Base-by-base conservation (phyloP, 2,888 invertebrate genomes). In the Crepidodera aurea region DNA sequence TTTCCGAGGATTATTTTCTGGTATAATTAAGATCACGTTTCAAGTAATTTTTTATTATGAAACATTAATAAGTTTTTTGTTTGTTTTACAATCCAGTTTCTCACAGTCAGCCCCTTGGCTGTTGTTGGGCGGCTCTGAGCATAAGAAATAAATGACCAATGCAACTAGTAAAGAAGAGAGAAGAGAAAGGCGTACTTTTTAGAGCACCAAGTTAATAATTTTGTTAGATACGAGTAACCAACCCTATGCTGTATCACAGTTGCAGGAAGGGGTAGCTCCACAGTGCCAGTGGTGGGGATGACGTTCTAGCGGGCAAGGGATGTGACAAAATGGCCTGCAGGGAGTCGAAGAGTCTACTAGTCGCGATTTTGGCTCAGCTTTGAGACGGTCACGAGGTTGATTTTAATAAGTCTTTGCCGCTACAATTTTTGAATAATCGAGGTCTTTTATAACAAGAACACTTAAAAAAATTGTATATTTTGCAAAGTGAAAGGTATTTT, bases 321-420 rank as follows among this genome's bases (percentile, higher is more conserved):
- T 78, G 80, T 82, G 82, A 87, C 87, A 87, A 87, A 87, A 87
- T 87, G 87, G 86, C 86, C 81, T 82, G 81, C 82, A 82, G 74
- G 72, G 77, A 77, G 77, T 78, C 78, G 82, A 73, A 72, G 77
- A 77, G 78, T 78, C 78, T 78, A 54, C 56, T 64, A 78, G 79
- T 79, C 78, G 78, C 73, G 74, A 75, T 76, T 69, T 66, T 65
- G 64, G 65, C 63, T 66, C 66, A 63, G 67, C 50, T 51, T 15
- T 63, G 53, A 25, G 6, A 25, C 46, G 22, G 37, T 50, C 51
- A 53, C 51, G 62, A 53, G 44, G 57, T 55, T 44, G 48, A 29
- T 40, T 46, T 40, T 54, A 25, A 2, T 32, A n/a, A 32, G n/a
- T 32, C 2, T 37, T 59, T 60, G 27, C 46, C 39, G 42, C 12